Base-by-base conservation (phyloP, 2,888 invertebrate genomes). In the Bombyx huttoni region DNA sequence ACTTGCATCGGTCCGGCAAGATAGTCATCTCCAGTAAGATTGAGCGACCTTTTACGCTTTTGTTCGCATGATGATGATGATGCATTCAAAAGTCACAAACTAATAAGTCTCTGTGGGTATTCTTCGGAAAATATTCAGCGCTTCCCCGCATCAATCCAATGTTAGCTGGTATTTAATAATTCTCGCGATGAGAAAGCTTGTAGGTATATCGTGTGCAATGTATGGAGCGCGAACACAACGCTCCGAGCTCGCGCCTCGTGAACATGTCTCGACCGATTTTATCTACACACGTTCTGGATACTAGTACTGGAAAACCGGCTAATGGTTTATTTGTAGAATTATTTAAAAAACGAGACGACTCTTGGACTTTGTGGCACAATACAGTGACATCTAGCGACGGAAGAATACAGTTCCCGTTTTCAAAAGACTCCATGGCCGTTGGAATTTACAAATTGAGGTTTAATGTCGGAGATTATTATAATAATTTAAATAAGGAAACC, bases 401-500 rank as follows among this genome's bases (percentile, higher is more conserved):
- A 0, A 85, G 93, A 49, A 91, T 91, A 55, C 84, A 85, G 14
- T 91, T 92, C 60, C 91, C 95, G 10, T 80, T 92, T 10, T 86
- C 91, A 1, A 77, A 78, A 52, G 84, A 89, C 0, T 89, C 91
- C 13, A 92, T 94, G 75, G 81, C 89, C 0, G 82, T 86, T 8
- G 95, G 94, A 3, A 90, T 91, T 33, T 95, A 95, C 68, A 95
- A 94, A 68, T 74, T 96, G 46, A 90, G 91, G 66, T 95, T 93
- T 64, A 92, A 94, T 68, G 92, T 93, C 0, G 91, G 91, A 49
- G 89, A 91, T 56, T 95, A 95, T 73, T 95, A 93, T 63, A 90
- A 90, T 50, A 68, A 81, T 33, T 78, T 81, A 50, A 88, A 90
- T 54, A 89, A 90, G 54, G 90, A 91, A 51, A 92, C 92, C 0